Base-by-base conservation (phyloP, 1,140 invertebrate species). In the Hydropsyche tenuis region DNA sequence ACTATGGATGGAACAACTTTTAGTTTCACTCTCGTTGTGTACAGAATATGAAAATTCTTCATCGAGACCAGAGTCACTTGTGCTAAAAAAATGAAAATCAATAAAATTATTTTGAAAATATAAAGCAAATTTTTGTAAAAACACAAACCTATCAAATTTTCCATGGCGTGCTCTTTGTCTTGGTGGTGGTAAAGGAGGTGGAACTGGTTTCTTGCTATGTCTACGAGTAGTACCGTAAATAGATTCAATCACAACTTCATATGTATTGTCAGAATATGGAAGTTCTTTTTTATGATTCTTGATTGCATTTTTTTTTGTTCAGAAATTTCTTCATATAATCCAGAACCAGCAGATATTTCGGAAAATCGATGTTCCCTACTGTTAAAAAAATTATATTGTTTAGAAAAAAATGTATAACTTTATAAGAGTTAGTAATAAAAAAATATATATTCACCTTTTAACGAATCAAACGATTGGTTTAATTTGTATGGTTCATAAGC, bases 301-400 rank as follows among this genome's bases (percentile, higher is more conserved):
- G 12, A 12, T 12, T 11, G 1, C 14, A 60, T 22, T 4, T 9
- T n/a, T n/a, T 7, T 60, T 25, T 23, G 56, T 18, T 77, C 76
- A 0, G 75, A 74, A 18, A 77, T 77, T 66, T 77, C 76, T 46
- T 77, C 76, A 51, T 77, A 77, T 9, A 74, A 72, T 14, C 73
- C 76, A 42, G 76, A 77, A 7, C 63, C 56, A 22, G 73, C 25
- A 14, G 76, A 77, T n/a, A 56, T 51, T 3, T 65, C 71, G 9
- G 76, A 77, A 51, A 51, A 69, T 1, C 76, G 73, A 6, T 66
- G 45, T 30, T 70, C 45, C 4, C 25, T 37, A 37, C 30, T 37
- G 9, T 9, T 37, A 37, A 37, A 37, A 37, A 4, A 3, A 37
- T 37, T 4, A 37, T 37, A 37, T 37, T 37, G 3, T 37, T 37